phyloP scores from a whole-genome alignment of 1,140 invertebrate species.

The Diprion similis region DNA sequence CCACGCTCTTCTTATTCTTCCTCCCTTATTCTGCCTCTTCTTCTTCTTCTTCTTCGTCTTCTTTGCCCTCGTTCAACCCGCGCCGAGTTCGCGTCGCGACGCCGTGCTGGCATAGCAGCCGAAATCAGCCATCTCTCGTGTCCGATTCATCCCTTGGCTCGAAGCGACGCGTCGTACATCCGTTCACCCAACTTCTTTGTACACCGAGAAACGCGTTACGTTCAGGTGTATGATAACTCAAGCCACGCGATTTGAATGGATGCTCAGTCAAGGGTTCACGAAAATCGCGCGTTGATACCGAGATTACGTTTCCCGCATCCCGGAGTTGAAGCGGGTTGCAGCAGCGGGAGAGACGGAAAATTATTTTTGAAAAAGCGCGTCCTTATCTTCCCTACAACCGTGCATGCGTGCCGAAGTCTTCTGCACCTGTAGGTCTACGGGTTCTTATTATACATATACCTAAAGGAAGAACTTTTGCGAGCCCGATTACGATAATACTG shows the following conservation, averaged over 20 bases:
- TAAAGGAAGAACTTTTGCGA: background rate
- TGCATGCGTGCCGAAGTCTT: too few relatives aligned
- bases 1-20: conserved; percentile 10
- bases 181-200: too few relatives aligned
- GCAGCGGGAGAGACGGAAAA: too few relatives aligned
- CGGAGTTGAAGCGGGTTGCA: too few relatives aligned
- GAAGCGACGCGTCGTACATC: too few relatives aligned
- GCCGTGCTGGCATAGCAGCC: conserved; percentile 27
- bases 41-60: too few relatives aligned
- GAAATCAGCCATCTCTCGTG: background rate
- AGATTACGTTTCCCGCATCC: background rate
- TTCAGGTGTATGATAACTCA: background rate
- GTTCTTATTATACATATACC: conserved; percentile 2
- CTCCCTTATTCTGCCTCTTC: conserved; percentile 13
- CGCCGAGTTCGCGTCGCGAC: background rate
- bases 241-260: too few relatives aligned
- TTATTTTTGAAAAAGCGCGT: too few relatives aligned
- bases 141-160: background rate
- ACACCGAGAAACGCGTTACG: background rate
- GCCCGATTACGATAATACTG: conserved; percentile 49
- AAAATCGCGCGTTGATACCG: background rate
- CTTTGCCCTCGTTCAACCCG: too few relatives aligned
- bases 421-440: background rate
- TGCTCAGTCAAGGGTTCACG: background rate
- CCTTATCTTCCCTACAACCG: too few relatives aligned